Evolutionary conservation across 2,888 invertebrate genomes (phyloP).

Genomic region (Agonopterix alstromeriana): DNA sequence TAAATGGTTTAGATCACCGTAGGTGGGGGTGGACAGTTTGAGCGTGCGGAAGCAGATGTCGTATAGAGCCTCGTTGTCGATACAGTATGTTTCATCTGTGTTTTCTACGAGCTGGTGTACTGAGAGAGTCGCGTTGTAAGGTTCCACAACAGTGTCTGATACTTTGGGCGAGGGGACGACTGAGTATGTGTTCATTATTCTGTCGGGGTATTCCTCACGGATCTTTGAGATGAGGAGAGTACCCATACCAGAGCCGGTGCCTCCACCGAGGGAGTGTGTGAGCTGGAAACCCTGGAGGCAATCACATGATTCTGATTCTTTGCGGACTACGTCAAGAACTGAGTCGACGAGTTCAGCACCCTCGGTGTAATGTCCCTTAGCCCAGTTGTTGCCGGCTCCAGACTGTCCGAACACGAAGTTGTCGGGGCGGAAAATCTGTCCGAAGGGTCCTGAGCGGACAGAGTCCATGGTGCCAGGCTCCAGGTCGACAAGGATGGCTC

Average conservation of each 20-base stretch:
- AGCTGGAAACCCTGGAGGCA: conserved; percentile 93
- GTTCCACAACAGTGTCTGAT: conserved; percentile 80
- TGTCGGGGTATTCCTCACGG: conserved; percentile 92
- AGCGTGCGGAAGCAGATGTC: conserved; percentile 94
- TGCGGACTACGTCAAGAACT: conserved; percentile 89
- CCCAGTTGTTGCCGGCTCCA: conserved; percentile 79
- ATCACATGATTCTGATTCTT: conserved; percentile 93
- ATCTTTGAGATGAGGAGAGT: conserved; percentile 93
- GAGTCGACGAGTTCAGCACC: conserved; percentile 82
- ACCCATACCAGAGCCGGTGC: conserved; percentile 74
- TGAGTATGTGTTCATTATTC: conserved; percentile 91
- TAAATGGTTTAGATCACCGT: conserved; percentile 93
- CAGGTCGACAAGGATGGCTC: conserved; percentile 63
- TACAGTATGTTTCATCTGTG: conserved; percentile 93
- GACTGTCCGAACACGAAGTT: conserved; percentile 83
- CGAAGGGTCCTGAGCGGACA: conserved; percentile 82
- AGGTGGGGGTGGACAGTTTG: conserved; percentile 90
- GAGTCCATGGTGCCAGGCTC: conserved; percentile 80
- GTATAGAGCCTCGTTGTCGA: conserved; percentile 78
- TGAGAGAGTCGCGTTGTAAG: conserved; percentile 92
- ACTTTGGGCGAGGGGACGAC: conserved; percentile 92
- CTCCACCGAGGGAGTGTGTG: conserved; percentile 83
- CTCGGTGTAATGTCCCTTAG: conserved; percentile 84
- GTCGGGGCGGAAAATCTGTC: conserved; percentile 85
- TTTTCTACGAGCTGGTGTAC: conserved; percentile 93